phyloP scores from a whole-genome alignment of 2,888 invertebrate genomes.

The Alentia gelatinosa region DNA sequence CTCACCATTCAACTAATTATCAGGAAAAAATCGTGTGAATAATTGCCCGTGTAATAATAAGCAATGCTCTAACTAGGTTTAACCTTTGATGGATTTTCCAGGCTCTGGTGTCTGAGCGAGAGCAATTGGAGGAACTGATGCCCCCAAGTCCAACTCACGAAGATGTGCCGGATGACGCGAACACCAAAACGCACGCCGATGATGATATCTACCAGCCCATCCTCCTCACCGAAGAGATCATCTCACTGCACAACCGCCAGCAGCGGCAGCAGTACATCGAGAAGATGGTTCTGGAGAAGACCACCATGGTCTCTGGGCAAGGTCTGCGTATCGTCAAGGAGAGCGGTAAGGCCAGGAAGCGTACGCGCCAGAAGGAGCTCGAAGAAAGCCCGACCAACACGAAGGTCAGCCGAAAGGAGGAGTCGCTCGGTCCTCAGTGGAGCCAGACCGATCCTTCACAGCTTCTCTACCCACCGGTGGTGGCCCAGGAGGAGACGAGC shows the following conservation, averaged over 20 bases:
- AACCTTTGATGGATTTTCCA: conserved; percentile 57
- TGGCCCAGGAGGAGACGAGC: neutral
- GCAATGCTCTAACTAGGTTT: too few species aligned
- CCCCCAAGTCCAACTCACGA: conserved; percentile 60
- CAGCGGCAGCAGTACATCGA: conserved; percentile 70
- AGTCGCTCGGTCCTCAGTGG: neutral
- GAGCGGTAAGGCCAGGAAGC: neutral
- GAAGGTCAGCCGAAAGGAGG: conserved; percentile 1
- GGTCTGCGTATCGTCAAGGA: neutral
- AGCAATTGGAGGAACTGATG: conserved; percentile 67
- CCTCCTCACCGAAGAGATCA: conserved; percentile 68
- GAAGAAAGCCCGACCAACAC: neutral
- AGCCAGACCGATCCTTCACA: neutral
- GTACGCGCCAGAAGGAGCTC: neutral
- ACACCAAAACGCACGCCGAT: conserved; percentile 40
- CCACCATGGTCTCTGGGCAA: neutral
- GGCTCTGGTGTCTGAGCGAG: conserved; percentile 72
- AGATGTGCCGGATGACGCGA: neutral
- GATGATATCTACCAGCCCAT: conserved; percentile 62
- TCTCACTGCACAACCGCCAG: conserved; percentile 68
- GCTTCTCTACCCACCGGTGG: neutral
- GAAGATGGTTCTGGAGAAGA: conserved; percentile 53
- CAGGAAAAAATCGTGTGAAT: too few species aligned
- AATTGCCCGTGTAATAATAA: too few species aligned
- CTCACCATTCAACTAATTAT: too few species aligned